phyloP scores from a whole-genome alignment of 2,888 invertebrate species.

The Rhynchonema sp. region DNA sequence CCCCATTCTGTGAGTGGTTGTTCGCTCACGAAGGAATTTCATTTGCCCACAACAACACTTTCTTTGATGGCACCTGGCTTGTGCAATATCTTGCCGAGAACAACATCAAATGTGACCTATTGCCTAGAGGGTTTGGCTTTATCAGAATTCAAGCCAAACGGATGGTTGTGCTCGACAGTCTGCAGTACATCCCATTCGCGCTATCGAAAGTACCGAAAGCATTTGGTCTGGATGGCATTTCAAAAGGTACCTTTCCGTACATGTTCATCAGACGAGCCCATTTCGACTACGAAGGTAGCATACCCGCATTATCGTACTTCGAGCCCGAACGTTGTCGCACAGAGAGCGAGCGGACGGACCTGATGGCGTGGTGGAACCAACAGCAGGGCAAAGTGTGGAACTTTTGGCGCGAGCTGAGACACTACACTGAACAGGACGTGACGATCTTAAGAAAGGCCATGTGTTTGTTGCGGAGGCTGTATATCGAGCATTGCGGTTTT shows the following conservation, averaged over 20 bases:
- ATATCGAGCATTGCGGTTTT: not conserved
- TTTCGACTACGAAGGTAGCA: no score
- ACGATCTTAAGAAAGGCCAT: not conserved
- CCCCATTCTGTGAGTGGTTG: not conserved
- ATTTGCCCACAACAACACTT: not conserved
- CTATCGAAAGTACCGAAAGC: not conserved
- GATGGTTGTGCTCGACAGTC: no score
- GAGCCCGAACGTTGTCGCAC: not conserved
- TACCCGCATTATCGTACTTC: not conserved
- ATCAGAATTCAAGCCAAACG: no score
- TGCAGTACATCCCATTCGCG: no score
- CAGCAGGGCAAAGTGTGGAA: not conserved
- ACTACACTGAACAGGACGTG: not conserved
- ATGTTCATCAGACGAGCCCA: no score
- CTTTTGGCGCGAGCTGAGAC: not conserved
- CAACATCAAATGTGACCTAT: no score
- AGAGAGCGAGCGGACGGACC: not conserved
- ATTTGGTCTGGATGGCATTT: no score
- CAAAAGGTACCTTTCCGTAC: no score
- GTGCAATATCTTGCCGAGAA: not conserved
- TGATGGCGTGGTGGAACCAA: not conserved
- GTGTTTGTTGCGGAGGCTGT: not conserved
- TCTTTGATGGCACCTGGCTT: not conserved
- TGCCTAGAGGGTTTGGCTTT: no score
- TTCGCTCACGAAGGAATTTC: not conserved